Evolutionary conservation across 2,113 vertebrate genomes (phyloP).

Genomic region (Scytalopus superciliaris): DNA sequence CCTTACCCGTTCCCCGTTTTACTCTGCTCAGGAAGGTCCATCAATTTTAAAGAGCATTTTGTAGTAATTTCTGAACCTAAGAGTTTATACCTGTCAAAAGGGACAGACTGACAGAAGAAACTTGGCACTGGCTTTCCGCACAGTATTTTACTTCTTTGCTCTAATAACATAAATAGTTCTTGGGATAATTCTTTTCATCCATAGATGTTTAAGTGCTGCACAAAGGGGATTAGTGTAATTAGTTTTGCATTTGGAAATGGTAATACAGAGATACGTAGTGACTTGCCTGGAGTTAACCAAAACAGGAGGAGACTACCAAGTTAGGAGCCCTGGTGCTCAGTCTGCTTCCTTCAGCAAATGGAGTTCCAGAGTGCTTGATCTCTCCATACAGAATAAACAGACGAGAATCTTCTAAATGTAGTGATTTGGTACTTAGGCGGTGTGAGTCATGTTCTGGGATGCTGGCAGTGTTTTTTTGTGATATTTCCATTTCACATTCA

Average conservation of each 20-base stretch:
- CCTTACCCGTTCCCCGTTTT: not conserved
- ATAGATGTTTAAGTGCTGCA: not conserved
- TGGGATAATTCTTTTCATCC: conserved; percentile 6
- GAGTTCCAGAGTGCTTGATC: not conserved
- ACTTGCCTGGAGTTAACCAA: conserved; percentile 14
- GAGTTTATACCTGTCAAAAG: not conserved
- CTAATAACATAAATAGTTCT: not conserved
- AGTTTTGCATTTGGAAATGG: conserved; percentile 36
- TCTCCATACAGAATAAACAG: not conserved
- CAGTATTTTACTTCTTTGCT: not conserved
- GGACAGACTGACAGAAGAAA: not conserved
- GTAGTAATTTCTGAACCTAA: not conserved
- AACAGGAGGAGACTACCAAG: not conserved
- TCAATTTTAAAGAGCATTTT: not conserved
- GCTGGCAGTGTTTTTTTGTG: conserved; percentile 6
- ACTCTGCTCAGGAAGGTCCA: not conserved
- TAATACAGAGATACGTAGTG: not conserved
- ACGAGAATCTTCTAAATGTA: not conserved
- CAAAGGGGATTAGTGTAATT: conserved; percentile 29
- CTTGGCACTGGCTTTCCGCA: not conserved
- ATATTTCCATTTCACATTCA: conserved; percentile 50
- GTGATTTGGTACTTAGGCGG: not conserved
- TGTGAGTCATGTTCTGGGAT: conserved; percentile 56
- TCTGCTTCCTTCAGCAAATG: not conserved
- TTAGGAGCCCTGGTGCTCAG: not conserved